Percentiles rank a stretch among this genome's conserved stretches.
Evolutionary conservation across 2,113 vertebrate genomes (phyloP).

Genomic region (Pholis gunnellus): DNA sequence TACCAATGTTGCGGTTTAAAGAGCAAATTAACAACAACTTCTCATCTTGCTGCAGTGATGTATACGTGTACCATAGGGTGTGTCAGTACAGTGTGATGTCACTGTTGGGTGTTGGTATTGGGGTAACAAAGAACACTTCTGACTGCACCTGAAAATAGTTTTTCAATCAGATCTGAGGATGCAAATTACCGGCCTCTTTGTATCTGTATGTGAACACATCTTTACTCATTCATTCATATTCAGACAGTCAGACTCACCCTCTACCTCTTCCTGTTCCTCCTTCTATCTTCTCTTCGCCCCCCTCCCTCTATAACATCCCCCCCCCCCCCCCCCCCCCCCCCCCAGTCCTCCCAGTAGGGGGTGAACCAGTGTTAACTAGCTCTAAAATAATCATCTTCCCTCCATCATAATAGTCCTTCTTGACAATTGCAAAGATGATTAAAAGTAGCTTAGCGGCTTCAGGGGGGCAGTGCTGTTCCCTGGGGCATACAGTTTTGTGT

Average conservation of each 20-base stretch:
- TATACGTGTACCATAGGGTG: too few species aligned
- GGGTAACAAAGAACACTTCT: too few species aligned
- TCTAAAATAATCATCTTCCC: slow-evolving; percentile 51
- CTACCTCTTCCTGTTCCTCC: background rate
- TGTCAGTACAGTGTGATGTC: too few species aligned
- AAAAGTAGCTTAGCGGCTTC: slow-evolving; percentile 42
- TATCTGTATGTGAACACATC: background rate
- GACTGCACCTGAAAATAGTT: background rate
- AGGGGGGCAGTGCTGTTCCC: background rate
- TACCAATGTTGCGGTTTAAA: too few species aligned
- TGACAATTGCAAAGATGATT: slow-evolving; percentile 60
- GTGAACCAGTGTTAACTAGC: slow-evolving; percentile 53
- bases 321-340: background rate
- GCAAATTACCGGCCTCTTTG: background rate
- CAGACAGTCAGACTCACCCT: background rate
- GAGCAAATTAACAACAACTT: too few species aligned
- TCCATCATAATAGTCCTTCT: slow-evolving; percentile 52
- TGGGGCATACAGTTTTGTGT: background rate
- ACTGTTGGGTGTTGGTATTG: too few species aligned
- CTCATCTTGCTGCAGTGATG: too few species aligned
- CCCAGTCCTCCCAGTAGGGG: slow-evolving; percentile 23
- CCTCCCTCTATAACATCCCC: background rate
- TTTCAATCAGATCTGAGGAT: background rate
- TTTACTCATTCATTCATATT: background rate
- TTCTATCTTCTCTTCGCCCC: too few species aligned